A percentile compares a stretch with the other conserved stretches of the same genome.
Evolutionary conservation across 2,888 invertebrate genomes (phyloP).

Genomic region (Conus canariensis): DNA sequence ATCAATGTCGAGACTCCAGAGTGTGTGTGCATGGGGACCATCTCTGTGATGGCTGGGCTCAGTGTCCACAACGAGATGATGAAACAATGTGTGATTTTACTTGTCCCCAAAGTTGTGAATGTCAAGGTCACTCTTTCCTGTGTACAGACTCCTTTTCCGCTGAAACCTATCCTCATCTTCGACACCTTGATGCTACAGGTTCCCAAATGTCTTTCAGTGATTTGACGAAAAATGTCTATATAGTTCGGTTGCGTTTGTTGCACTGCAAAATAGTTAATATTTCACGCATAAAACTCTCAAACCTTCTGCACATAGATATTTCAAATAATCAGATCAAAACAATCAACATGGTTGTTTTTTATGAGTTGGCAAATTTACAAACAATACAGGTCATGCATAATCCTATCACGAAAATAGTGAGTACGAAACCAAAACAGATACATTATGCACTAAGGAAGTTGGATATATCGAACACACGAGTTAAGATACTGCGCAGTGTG

Average conservation of each 20-base stretch:
- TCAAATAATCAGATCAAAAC: neutral
- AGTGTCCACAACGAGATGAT: slow-evolving; percentile 11
- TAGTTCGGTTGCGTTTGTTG: neutral
- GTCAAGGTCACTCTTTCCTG: no score
- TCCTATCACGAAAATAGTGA: neutral
- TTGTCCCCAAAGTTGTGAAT: no score
- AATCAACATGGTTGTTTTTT: neutral
- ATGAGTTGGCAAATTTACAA: neutral
- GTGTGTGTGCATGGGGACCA: slow-evolving; percentile 11
- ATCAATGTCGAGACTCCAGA: neutral
- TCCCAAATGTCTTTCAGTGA: neutral
- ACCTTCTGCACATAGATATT: neutral
- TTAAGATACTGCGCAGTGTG: no score
- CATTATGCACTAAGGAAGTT: neutral
- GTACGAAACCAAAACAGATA: neutral
- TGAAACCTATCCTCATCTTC: neutral
- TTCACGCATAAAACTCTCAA: neutral
- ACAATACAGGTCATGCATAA: neutral
- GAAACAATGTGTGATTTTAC: neutral
- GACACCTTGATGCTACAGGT: neutral
- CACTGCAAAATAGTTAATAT: neutral
- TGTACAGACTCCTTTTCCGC: neutral
- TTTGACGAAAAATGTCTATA: neutral
- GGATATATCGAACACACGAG: neutral
- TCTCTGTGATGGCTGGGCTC: slow-evolving; percentile 12